A percentile compares a stretch with the other conserved stretches of the same genome.
These are phyloP conservation scores for Lophius piscatorius DNA, from an alignment of 2,113 vertebrate genomes.

Conservation along the genomic window DNA sequence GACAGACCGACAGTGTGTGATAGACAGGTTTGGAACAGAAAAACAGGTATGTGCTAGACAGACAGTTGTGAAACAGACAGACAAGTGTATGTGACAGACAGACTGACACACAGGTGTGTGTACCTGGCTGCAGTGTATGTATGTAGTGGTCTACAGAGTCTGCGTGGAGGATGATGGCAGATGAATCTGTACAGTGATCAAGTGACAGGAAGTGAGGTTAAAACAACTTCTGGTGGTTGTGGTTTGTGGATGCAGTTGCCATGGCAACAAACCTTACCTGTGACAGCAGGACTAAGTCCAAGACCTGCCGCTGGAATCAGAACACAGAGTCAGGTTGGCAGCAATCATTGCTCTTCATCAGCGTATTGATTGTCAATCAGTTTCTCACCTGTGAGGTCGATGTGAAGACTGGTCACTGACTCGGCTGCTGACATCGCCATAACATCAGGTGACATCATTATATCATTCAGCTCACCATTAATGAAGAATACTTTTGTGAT, in stretches of 20 bases:
- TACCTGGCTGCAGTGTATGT: conserved; percentile 38
- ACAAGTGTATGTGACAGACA: too few species aligned
- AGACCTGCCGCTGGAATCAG: conserved; percentile 42
- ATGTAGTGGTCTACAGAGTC: conserved; percentile 14
- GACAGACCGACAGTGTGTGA: neutral
- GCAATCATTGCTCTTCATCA: neutral
- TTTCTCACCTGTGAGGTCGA: conserved; percentile 49
- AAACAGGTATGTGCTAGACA: neutral
- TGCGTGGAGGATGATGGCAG: conserved; percentile 22
- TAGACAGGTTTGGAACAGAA: neutral
- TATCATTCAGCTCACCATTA: neutral
- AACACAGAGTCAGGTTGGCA: conserved; percentile 14
- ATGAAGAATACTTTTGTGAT: too few species aligned
- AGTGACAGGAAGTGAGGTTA: conserved; percentile 13
- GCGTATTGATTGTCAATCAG: neutral
- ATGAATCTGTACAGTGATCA: conserved; percentile 36
- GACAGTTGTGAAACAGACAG: neutral
- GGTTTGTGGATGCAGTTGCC: neutral
- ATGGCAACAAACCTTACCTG: conserved; percentile 59
- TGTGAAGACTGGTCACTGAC: conserved; percentile 15
- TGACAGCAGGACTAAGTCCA: conserved; percentile 54
- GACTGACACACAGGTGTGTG: neutral
- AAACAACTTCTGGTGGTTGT: neutral
- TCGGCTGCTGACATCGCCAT: conserved; percentile 29
- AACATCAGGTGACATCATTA: neutral